Percentiles rank a stretch among this genome's conserved stretches.
Evolutionary conservation across 2,113 vertebrate species (phyloP).

Genomic region (Variabilichromis moorii): DNA sequence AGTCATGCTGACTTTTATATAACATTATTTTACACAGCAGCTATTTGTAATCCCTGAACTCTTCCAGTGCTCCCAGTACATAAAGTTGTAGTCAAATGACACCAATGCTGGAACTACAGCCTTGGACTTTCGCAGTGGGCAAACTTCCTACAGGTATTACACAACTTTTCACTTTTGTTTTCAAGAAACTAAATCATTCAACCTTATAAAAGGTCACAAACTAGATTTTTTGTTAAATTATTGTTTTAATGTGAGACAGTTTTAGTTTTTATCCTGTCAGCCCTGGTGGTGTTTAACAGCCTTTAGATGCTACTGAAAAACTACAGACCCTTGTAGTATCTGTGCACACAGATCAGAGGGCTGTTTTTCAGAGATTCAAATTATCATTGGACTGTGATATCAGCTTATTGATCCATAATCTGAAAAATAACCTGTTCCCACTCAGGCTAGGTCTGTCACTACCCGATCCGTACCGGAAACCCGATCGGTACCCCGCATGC

Average conservation of each 20-base stretch:
- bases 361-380: not conserved
- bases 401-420: not conserved
- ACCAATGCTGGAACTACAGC: not conserved
- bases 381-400: not conserved
- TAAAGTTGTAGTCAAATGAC: not conserved
- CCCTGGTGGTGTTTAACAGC: not conserved
- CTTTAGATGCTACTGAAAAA: not conserved
- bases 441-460: not conserved
- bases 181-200: not conserved
- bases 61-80: not conserved
- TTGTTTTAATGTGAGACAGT: not conserved
- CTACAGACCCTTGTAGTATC: not conserved
- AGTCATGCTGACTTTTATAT: not conserved
- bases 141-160: not conserved
- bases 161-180: not conserved
- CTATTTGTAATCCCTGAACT: too few relatives aligned
- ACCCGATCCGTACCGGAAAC: fast-evolving
- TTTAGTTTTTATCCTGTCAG: not conserved
- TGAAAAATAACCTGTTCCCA: not conserved
- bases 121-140: not conserved
- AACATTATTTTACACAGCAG: not conserved
- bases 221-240: not conserved
- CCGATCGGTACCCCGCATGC: too few relatives aligned
- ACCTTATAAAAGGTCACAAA: not conserved
- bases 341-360: not conserved